Base-by-base conservation (phyloP, 2,113 vertebrate species). In the Tonatia bakeri region DNA sequence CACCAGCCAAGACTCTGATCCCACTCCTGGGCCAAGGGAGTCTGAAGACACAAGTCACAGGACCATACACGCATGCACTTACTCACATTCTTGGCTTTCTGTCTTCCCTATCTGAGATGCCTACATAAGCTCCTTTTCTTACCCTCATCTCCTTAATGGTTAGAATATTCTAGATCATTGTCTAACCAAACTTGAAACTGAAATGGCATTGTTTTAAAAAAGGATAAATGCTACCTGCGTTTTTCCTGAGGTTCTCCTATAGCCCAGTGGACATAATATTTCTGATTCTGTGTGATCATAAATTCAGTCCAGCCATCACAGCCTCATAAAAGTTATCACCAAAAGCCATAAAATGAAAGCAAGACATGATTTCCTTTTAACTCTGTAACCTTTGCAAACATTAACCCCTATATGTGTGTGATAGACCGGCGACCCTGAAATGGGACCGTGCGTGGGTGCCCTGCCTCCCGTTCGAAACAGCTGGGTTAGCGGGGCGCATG, bases 301-400 rank as follows among this genome's bases (percentile, higher is more conserved):
- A 90, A 91, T 94, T 81, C 43, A 70, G 56, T n/a, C 15, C 13
- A 86, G 52, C 64, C 56, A 95, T 15, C 40, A 83, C 40, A 31
- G 64, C 69, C n/a, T 84, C 93, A 72, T 96, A 94, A 96, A 97
- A 64, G 76, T 93, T 91, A 96, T 87, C 91, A 38, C 33, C 43
- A 3, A 14, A 79, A 52, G 83, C 77, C 94, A n/a, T 97, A 96
- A 95, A 97, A 87, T 45, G 52, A 91, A 96, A 86, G 82, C 24
- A n/a, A 87, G 83, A 64, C 2, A 0, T 77, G 83, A 93, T 7
- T 22, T 45, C 83, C 75, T 92, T 97, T 93, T 87, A 93, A 93
- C 50, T 84, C 80, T 3, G n/a, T 12, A 56, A 87, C 56, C 31
- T 87, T 72, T 96, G 93, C 82, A 86, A 80, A 89, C 52, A 86